phyloP scores from a whole-genome alignment of 2,888 invertebrate genomes.

The Heliconius charithonia region DNA sequence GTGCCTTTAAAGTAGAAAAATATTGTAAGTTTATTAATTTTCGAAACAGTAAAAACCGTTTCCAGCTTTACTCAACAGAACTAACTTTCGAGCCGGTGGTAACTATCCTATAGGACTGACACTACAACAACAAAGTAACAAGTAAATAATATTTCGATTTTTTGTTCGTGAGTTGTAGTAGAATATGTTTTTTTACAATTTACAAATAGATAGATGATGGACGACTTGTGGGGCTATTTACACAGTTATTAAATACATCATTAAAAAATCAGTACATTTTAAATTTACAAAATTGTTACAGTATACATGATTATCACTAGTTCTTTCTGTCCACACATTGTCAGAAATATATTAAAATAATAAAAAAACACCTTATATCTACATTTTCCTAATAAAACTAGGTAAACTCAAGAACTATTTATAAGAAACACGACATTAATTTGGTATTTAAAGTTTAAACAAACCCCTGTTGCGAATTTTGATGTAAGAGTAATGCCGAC shows the following conservation, averaged over 20 bases:
- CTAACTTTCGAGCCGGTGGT: no score
- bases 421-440: constrained; percentile 6
- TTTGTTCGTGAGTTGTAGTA: no score
- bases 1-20: background rate
- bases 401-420: background rate
- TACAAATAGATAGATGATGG: no score
- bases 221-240: no score
- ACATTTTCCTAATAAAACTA: background rate
- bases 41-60: background rate
- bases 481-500: constrained; percentile 26
- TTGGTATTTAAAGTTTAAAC: constrained; percentile 19
- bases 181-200: no score
- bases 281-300: no score
- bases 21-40: background rate
- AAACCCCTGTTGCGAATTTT: constrained; percentile 33
- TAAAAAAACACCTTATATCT: background rate
- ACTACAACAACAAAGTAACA: no score
- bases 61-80: background rate
- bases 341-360: background rate
- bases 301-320: background rate
- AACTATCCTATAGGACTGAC: no score
- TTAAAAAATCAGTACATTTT: no score
- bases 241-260: no score
- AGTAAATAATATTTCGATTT: no score
- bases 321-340: background rate